Evolutionary conservation across 2,797 vertebrate species (phyloP).

Genomic region (Chromis chromis): DNA sequence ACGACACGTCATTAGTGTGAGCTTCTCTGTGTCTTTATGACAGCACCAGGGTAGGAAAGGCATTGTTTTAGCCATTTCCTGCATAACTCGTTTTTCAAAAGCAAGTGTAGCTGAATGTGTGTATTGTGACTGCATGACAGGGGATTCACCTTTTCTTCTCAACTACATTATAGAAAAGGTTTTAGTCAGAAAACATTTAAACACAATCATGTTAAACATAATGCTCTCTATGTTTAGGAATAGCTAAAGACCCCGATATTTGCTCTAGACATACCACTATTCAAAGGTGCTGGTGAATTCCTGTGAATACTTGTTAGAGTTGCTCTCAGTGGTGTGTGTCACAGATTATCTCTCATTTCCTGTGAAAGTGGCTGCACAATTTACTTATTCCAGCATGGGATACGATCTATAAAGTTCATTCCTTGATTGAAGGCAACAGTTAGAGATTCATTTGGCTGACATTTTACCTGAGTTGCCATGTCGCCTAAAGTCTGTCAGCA

Average conservation of each 20-base stretch:
- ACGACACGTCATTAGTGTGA: constrained; percentile 50
- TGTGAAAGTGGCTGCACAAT: constrained; percentile 26
- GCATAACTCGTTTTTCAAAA: constrained; percentile 79
- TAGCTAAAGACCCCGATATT: constrained; percentile 18
- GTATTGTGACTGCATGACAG: constrained; percentile 34
- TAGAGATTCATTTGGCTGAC: neutral
- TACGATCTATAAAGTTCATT: neutral
- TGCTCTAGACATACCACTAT: constrained; percentile 34
- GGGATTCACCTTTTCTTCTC: constrained; percentile 41
- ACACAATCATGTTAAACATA: neutral
- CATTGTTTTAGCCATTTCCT: constrained; percentile 80
- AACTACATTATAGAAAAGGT: neutral
- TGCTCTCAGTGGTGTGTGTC: constrained; percentile 42
- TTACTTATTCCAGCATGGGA: constrained; percentile 12
- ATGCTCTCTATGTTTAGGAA: neutral
- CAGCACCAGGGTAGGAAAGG: constrained; percentile 56
- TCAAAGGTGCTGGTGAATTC: constrained; percentile 52
- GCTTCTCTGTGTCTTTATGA: constrained; percentile 46
- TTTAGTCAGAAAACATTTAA: neutral
- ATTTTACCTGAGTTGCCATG: neutral
- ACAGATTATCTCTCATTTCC: constrained; percentile 31
- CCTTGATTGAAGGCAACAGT: neutral
- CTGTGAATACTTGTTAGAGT: constrained; percentile 52
- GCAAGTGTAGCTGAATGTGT: constrained; percentile 40
- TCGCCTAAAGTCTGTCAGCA: constrained; percentile 7